Percentiles rank a stretch among this genome's conserved stretches.
Conservation (phyloP, 2,888 invertebrate genomes). For the Synergus itoensis region DNA sequence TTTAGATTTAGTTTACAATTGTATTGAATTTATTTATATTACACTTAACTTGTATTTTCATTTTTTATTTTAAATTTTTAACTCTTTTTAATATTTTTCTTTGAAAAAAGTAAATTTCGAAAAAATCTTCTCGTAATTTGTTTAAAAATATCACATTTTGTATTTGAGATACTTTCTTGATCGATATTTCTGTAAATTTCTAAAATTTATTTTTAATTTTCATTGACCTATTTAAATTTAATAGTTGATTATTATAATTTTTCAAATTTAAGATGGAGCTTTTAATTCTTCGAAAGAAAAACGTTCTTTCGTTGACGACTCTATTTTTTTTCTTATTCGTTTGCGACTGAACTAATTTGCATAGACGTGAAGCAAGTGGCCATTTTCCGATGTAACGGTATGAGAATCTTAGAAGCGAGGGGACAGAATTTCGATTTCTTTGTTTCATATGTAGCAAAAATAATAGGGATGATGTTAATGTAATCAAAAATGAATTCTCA, state of each 20-base stretch:
- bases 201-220: background rate
- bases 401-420: background rate
- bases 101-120: background rate
- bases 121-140: background rate
- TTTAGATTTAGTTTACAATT: background rate
- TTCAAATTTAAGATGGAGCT: background rate
- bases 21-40: background rate
- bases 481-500: background rate
- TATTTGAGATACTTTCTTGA: no score
- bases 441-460: background rate
- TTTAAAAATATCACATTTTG: no score
- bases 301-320: background rate
- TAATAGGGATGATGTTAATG: background rate
- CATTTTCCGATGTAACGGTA: constrained; percentile 31
- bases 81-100: no score
- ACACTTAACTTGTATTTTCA: background rate
- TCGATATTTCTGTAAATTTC: no score
- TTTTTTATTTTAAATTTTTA: no score
- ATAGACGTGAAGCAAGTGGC: constrained; percentile 20
- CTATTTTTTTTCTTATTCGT: background rate
- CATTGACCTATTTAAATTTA: background rate
- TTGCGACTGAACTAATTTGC: constrained; percentile 20
- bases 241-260: background rate
- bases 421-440: background rate
- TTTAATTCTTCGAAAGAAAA: background rate